Evolutionary conservation across 2,888 invertebrate species (phyloP), one percentile per base, ranked within the genome.

Genomic region (Caenorhabditis sp.): DNA sequence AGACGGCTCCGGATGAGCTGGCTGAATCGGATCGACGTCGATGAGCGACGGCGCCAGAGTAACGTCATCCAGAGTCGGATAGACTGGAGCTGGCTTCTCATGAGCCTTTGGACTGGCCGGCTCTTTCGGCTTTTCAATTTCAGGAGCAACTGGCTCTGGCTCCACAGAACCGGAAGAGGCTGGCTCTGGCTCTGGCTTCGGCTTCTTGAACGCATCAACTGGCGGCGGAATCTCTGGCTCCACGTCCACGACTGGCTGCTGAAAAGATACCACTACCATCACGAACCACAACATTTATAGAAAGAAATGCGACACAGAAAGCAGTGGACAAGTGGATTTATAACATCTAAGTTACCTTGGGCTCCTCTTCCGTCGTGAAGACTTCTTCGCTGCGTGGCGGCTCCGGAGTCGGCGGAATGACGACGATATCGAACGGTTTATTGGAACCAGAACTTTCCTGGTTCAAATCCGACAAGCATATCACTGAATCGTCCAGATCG

Each of bases 401-500:
- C 45, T 76, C 76, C 11, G 76, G 76, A 7, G 76, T 76, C 13
- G 70, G 76, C 43, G 71, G 76, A 27, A 71, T 71, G 13, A 76
- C 35, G 11, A 71, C 59, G 26, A 76, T 71, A 17, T 76, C 76
- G 17, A 56, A 11, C 17, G 66, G 48, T 39, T 24, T 26, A n/a
- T n/a, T n/a, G n/a, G n/a, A n/a, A 11, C 20, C n/a, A 9, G 46
- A 22, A 4, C 27, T 32, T 2, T 13, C 32, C 7, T 58, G 35
- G 15, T 45, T 50, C 13, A 52, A 15, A 39, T 74, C 61, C 5
- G 22, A 58, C 7, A 46, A 11, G 20, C 22, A 20, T 15, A 71
- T 35, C 11, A 56, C 48, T 4, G 65, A 59, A 17, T 65, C 73
- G 11, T 73, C 65, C 11, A 68, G 52, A 11, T 39, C 39, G 13